These are phyloP conservation scores for Oryzias curvinotus DNA, from an alignment of 2,113 vertebrate genomes.

Conservation along the genomic window DNA sequence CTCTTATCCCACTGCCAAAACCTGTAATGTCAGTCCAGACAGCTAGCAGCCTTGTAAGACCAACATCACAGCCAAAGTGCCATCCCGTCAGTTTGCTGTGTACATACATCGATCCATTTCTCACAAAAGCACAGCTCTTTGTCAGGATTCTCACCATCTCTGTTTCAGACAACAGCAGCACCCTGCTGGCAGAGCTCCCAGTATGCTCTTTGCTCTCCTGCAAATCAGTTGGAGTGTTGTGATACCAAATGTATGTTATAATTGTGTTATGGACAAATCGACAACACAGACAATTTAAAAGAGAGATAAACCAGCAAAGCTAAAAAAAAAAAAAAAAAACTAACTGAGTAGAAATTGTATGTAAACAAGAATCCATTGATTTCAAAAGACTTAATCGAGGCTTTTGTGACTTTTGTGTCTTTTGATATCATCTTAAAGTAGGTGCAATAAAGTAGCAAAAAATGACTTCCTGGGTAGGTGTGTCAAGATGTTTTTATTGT, in stretches of 20 bases:
- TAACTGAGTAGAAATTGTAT: neutral
- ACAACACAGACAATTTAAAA: neutral
- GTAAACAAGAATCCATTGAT: too few species aligned
- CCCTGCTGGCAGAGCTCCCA: slow-evolving; percentile 19
- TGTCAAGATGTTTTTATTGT: too few species aligned
- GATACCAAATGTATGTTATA: slow-evolving; percentile 20
- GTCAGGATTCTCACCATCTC: slow-evolving; percentile 29
- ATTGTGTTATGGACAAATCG: slow-evolving; percentile 4
- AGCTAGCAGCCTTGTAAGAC: slow-evolving; percentile 35
- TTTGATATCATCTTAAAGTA: too few species aligned
- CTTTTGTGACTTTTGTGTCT: too few species aligned
- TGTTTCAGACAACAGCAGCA: slow-evolving; percentile 13
- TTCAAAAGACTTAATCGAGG: too few species aligned
- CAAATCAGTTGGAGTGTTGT: slow-evolving; percentile 9
- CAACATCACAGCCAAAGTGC: slow-evolving; percentile 45
- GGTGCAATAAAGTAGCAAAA: too few species aligned
- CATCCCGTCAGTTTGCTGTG: slow-evolving; percentile 53
- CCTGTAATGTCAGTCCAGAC: slow-evolving; percentile 31
- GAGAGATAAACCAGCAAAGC: neutral
- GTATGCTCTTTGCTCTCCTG: slow-evolving; percentile 19
- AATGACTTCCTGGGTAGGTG: too few species aligned
- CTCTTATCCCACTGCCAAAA: slow-evolving; percentile 19
- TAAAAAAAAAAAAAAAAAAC: neutral
- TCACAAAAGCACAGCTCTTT: slow-evolving; percentile 44
- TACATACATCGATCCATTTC: slow-evolving; percentile 48